Evolutionary conservation across 2,797 vertebrate genomes (phyloP).

Genomic region (Bradypodion ventrale): DNA sequence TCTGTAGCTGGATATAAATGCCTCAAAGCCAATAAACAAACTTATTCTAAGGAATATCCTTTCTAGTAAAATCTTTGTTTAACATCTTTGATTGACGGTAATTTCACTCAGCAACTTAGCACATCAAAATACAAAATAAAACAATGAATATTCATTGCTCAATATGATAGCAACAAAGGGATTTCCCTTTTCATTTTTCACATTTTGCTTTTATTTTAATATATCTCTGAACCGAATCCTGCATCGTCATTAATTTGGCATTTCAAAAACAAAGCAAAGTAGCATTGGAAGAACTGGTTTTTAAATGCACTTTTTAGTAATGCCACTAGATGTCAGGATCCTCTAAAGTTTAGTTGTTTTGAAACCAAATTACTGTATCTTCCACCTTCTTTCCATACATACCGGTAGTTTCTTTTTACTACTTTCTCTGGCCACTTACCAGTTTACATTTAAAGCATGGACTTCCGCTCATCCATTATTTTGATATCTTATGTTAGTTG

Average conservation of each 20-base stretch:
- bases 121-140: neutral
- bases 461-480: neutral
- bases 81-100: neutral
- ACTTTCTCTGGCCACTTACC: no score
- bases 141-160: neutral
- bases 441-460: neutral
- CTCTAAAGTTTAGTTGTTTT: neutral
- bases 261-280: neutral
- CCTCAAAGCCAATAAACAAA: neutral
- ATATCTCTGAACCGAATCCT: neutral
- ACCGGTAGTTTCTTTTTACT: neutral
- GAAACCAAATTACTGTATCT: neutral
- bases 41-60: neutral
- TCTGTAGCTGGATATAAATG: no score
- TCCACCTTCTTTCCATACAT: neutral
- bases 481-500: neutral
- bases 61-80: neutral
- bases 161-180: neutral
- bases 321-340: slow-evolving; percentile 31
- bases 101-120: neutral
- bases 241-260: neutral
- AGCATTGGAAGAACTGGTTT: neutral
- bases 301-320: slow-evolving; percentile 1
- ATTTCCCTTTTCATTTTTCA: neutral
- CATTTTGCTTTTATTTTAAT: neutral